Percentiles rank a stretch among this genome's conserved stretches.
Evolutionary conservation across 1,140 invertebrate genomes (phyloP).

Genomic region (Diabrotica undecimpunctata): DNA sequence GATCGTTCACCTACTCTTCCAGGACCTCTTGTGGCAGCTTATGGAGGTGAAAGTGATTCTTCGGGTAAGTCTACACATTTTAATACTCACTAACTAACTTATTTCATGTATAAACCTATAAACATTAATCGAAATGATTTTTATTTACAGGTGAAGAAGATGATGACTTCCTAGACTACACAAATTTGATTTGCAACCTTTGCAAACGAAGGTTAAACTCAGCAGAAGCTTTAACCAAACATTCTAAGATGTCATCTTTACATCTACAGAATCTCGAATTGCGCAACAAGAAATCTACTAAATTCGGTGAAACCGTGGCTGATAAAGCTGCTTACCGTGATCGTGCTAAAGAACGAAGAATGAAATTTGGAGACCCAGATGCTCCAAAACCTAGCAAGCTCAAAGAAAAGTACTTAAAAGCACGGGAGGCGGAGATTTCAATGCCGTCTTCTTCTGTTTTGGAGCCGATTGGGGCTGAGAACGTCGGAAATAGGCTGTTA

Average conservation of each 20-base stretch:
- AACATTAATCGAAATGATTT: not conserved
- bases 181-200: slow-evolving; percentile 85
- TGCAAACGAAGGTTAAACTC: slow-evolving; percentile 94
- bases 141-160: slow-evolving; percentile 48
- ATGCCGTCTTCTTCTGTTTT: slow-evolving; percentile 41
- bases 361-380: slow-evolving; percentile 88
- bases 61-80: slow-evolving; percentile 40
- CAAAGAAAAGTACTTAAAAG: slow-evolving; percentile 57
- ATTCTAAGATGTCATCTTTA: slow-evolving; percentile 89
- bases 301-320: slow-evolving; percentile 41
- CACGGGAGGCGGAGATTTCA: slow-evolving; percentile 47
- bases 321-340: slow-evolving; percentile 68
- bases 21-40: slow-evolving; percentile 68
- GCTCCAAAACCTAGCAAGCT: slow-evolving; percentile 70
- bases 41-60: slow-evolving; percentile 65
- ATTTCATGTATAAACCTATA: not conserved
- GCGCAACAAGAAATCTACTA: slow-evolving; percentile 30
- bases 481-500: slow-evolving; percentile 88
- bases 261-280: slow-evolving; percentile 88
- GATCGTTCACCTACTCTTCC: slow-evolving; percentile 23
- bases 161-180: slow-evolving; percentile 41
- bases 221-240: slow-evolving; percentile 83
- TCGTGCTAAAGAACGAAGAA: slow-evolving; percentile 89
- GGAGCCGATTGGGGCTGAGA: slow-evolving; percentile 74
- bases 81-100: not conserved